Conservation (phyloP, 2,888 invertebrate genomes). For the Leptinotarsa rubiginosa region DNA sequence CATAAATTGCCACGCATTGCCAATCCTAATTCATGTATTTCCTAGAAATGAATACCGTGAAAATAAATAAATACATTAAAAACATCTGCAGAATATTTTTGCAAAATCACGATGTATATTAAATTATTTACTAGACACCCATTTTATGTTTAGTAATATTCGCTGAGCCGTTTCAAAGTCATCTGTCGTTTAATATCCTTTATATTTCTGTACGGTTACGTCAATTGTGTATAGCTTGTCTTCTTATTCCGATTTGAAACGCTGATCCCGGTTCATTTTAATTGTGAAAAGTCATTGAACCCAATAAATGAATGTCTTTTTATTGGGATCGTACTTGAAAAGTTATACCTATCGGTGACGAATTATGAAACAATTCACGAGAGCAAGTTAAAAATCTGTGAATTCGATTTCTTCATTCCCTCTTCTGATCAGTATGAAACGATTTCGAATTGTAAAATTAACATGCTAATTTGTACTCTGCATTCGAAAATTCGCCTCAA, state of each 20-base stretch:
- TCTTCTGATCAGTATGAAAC: no score
- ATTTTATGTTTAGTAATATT: background rate
- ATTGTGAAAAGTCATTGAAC: background rate
- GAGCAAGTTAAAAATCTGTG: no score
- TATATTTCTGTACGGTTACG: conserved; percentile 14
- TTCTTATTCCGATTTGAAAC: background rate
- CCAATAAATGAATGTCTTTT: background rate
- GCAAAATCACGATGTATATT: conserved; percentile 9
- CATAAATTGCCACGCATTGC: background rate
- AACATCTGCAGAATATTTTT: conserved; percentile 16
- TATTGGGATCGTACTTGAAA: background rate
- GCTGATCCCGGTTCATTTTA: conserved; percentile 3
- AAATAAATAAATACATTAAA: conserved; percentile 16
- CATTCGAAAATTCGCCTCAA: no score
- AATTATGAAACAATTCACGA: no score
- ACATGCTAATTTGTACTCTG: no score
- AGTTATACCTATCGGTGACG: background rate
- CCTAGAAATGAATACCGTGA: background rate
- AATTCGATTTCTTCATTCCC: no score
- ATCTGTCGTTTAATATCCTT: conserved; percentile 12
- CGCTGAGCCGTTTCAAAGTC: background rate
- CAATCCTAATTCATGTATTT: background rate
- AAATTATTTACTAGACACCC: conserved; percentile 8
- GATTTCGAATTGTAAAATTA: no score
- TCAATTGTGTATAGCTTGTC: conserved; percentile 5